A percentile compares a stretch with the other conserved stretches of the same genome.
phyloP scores from a whole-genome alignment of 2,888 invertebrate genomes.

The Lomographa bimaculata region DNA sequence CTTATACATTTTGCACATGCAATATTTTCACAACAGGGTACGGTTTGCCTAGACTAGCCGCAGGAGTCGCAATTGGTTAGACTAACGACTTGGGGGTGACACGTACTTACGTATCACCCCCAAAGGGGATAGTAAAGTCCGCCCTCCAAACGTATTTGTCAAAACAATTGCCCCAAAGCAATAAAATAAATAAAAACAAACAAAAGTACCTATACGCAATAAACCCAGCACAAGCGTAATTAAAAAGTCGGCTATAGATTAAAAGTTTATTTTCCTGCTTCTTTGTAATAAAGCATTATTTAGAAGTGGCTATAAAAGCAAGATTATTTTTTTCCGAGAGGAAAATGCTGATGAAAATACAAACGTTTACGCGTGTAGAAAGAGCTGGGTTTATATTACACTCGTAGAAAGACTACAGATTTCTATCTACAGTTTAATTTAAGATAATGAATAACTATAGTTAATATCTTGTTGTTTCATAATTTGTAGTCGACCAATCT shows the following conservation, averaged over 20 bases:
- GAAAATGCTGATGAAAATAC: conserved; percentile 13
- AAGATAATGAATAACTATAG: background rate
- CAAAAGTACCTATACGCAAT: conserved; percentile 9
- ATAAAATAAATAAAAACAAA: conserved; percentile 13
- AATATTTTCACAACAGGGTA: too few species aligned
- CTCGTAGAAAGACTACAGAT: conserved; percentile 13
- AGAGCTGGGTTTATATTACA: conserved; percentile 9
- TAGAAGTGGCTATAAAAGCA: conserved; percentile 13
- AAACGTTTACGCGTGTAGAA: conserved; percentile 14
- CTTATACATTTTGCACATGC: too few species aligned
- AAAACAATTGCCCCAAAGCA: conserved; percentile 15
- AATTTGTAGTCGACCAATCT: too few species aligned
- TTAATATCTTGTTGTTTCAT: too few species aligned
- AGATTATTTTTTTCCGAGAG: conserved; percentile 17
- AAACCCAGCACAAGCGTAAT: conserved; percentile 15
- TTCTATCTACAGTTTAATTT: conserved; percentile 6
- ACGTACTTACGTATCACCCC: too few species aligned
- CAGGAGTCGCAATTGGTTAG: too few species aligned
- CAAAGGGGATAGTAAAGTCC: too few species aligned
- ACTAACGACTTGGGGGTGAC: too few species aligned
- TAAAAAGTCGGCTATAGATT: conserved; percentile 16
- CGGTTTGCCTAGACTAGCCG: too few species aligned
- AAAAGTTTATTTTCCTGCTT: conserved; percentile 16
- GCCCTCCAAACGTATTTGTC: conserved; percentile 8
- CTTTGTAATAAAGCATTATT: conserved; percentile 19